Percentiles rank a stretch among this genome's conserved stretches.
Conservation (phyloP, 1,140 invertebrate species). For the Solenopsis fugax region DNA sequence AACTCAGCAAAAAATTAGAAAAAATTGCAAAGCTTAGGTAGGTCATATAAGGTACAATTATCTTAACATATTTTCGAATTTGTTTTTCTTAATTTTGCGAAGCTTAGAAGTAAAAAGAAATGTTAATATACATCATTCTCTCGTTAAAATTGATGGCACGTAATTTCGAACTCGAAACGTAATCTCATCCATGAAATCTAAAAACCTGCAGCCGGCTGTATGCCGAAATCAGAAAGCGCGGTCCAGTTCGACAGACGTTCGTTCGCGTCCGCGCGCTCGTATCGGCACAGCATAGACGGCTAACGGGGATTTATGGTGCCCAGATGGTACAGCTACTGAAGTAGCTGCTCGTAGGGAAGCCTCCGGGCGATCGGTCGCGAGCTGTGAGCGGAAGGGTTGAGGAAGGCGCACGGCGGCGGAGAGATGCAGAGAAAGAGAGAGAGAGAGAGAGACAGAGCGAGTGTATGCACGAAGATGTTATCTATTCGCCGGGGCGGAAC, state of each 20-base stretch:
- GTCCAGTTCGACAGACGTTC: neutral
- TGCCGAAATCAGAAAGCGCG: conserved; percentile 5
- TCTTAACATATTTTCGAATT: neutral
- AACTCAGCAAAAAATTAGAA: too few relatives aligned
- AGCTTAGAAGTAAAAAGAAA: neutral
- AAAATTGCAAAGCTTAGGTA: too few relatives aligned
- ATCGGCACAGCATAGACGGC: conserved; percentile 67
- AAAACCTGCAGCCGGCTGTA: neutral
- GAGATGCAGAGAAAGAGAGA: conserved; percentile 49
- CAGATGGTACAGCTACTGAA: conserved; percentile 74
- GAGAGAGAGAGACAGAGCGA: conserved; percentile 54
- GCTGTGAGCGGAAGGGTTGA: conserved; percentile 70
- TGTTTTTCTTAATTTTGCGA: neutral
- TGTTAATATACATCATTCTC: neutral
- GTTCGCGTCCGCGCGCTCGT: conserved; percentile 4
- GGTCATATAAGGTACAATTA: too few relatives aligned
- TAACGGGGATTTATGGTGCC: conserved; percentile 71
- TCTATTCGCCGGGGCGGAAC: conserved; percentile 79
- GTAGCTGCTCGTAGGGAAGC: conserved; percentile 74
- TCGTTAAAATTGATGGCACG: neutral
- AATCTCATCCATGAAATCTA: neutral
- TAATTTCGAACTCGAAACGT: neutral
- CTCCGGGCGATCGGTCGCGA: conserved; percentile 73
- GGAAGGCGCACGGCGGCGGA: conserved; percentile 53
- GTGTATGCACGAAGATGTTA: conserved; percentile 76